Evolutionary conservation across 2,888 invertebrate species (phyloP).

Genomic region (Pinctada fucata): DNA sequence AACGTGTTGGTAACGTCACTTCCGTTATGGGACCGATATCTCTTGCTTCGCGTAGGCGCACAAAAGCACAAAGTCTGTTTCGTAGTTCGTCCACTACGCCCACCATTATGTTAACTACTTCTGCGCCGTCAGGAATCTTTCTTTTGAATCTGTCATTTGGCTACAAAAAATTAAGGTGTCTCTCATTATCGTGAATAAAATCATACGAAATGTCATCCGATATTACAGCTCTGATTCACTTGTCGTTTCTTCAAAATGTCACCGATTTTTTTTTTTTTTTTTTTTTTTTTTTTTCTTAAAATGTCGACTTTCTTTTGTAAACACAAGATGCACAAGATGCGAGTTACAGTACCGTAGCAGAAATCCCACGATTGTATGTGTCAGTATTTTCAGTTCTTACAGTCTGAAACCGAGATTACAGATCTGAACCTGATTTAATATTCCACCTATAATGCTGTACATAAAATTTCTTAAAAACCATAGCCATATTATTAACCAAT

Average conservation of each 20-base stretch:
- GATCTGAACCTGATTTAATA: neutral
- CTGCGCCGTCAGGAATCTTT: conserved; percentile 97
- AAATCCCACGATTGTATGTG: too few relatives aligned
- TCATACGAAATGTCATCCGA: neutral
- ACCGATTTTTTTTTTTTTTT: too few relatives aligned
- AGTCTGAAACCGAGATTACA: too few relatives aligned
- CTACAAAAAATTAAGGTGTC: conserved; percentile 36
- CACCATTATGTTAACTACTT: conserved; percentile 97
- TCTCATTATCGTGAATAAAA: too few relatives aligned
- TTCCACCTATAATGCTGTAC: neutral
- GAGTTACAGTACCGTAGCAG: too few relatives aligned
- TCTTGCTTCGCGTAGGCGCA: conserved; percentile 88
- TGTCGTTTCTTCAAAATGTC: neutral
- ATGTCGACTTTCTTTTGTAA: too few relatives aligned
- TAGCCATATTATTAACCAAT: too few relatives aligned
- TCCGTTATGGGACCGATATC: conserved; percentile 97
- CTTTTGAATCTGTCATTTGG: conserved; percentile 77
- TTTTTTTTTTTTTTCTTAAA: too few relatives aligned
- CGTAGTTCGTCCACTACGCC: conserved; percentile 95
- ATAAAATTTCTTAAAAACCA: neutral
- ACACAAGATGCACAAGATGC: too few relatives aligned
- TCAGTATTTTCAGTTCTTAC: too few relatives aligned
- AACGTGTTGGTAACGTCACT: conserved; percentile 91
- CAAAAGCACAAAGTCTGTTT: conserved; percentile 93
- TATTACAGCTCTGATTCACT: neutral